Conservation (phyloP, 2,797 vertebrate genomes). For the Parotocinclus haroldoi region DNA sequence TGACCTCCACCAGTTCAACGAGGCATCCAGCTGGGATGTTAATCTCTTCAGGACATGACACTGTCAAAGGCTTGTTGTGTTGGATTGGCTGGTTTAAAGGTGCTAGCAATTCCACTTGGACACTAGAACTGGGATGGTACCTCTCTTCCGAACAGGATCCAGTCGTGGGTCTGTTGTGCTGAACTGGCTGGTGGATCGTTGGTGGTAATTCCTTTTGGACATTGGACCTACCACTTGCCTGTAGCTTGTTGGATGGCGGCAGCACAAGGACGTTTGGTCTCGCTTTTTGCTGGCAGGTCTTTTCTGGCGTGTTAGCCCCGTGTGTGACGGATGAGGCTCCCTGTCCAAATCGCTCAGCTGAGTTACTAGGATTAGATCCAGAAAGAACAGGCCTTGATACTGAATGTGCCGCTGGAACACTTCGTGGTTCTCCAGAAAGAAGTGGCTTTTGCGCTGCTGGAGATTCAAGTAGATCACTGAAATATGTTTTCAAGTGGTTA, state of each 20-base stretch:
- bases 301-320: conserved; percentile 41
- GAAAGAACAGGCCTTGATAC: conserved; percentile 1
- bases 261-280: conserved; percentile 35
- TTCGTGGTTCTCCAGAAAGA: conserved; percentile 11
- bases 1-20: conserved; percentile 88
- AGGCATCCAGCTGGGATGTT: conserved; percentile 87
- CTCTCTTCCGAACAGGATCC: conserved; percentile 83
- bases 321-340: conserved; percentile 1
- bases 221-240: conserved; percentile 48
- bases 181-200: conserved; percentile 73
- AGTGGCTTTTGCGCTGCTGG: conserved; percentile 13
- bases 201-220: conserved; percentile 76
- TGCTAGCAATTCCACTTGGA: conserved; percentile 68
- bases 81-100: conserved; percentile 77
- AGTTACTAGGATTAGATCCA: neutral
- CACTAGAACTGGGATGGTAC: conserved; percentile 74
- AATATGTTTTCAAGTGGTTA: conserved; percentile 26
- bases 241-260: neutral
- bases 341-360: conserved; percentile 16
- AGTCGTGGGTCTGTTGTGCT: conserved; percentile 83
- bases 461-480: conserved; percentile 14
- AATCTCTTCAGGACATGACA: conserved; percentile 85
- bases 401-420: conserved; percentile 2
- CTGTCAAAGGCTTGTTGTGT: conserved; percentile 83
- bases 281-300: conserved; percentile 49